These are phyloP conservation scores for Montipora efflorescens DNA, from an alignment of 64 coral and sea anemone species.

Conservation along the genomic window DNA sequence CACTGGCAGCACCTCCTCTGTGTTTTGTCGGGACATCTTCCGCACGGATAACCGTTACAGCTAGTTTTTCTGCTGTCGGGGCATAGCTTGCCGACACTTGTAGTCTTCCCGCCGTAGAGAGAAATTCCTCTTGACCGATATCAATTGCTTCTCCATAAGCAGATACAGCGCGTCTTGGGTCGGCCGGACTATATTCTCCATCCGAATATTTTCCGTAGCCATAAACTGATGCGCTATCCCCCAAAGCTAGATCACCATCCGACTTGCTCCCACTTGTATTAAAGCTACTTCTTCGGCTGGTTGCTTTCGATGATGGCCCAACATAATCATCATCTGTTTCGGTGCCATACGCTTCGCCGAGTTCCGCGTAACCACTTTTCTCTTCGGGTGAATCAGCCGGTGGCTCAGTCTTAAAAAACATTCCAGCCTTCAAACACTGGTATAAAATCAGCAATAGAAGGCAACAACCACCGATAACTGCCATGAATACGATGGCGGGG, in stretches of 20 bases:
- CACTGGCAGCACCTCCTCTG: constrained; percentile 84
- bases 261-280: constrained; percentile 96
- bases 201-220: constrained; percentile 90
- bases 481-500: constrained; percentile 97
- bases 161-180: constrained; percentile 73
- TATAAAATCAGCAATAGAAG: constrained; percentile 82
- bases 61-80: constrained; percentile 93
- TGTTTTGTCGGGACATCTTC: constrained; percentile 98
- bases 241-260: constrained; percentile 86
- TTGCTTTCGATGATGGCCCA: constrained; percentile 86
- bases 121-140: constrained; percentile 78
- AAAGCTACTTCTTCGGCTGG: constrained; percentile 94
- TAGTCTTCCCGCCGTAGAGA: constrained; percentile 90
- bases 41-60: constrained; percentile 90
- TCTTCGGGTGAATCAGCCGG: constrained; percentile 80
- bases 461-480: constrained; percentile 90
- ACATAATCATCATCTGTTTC: constrained; percentile 93
- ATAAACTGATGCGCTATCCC: constrained; percentile 91
- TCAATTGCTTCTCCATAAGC: constrained; percentile 86
- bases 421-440: constrained; percentile 91
- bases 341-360: constrained; percentile 84
- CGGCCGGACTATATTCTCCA: constrained; percentile 84
- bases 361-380: constrained; percentile 69
- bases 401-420: constrained; percentile 98
- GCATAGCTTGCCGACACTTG: constrained; percentile 99